These are phyloP conservation scores for Trochalopteron elliotii DNA, from an alignment of 2,113 vertebrate species.

Conservation along the genomic window DNA sequence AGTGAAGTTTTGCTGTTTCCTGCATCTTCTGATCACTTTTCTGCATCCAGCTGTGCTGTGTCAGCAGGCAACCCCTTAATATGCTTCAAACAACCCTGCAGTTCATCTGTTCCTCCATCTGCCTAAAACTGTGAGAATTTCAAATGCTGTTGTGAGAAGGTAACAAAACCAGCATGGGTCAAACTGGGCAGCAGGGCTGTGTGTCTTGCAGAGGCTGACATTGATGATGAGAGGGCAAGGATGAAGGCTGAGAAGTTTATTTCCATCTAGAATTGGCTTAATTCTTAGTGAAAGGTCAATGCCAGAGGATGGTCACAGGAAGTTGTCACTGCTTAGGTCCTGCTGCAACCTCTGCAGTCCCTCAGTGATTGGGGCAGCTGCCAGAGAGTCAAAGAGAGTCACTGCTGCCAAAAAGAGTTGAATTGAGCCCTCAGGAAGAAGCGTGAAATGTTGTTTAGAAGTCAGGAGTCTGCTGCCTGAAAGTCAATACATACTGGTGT, in stretches of 20 bases:
- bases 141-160: not conserved
- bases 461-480: not conserved
- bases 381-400: not conserved
- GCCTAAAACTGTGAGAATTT: not conserved
- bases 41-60: not conserved
- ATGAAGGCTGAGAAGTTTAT: not conserved
- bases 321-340: not conserved
- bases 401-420: not conserved
- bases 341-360: not conserved
- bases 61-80: not conserved
- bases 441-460: not conserved
- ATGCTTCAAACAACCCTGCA: not conserved
- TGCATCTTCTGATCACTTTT: not conserved
- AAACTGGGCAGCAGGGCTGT: not conserved
- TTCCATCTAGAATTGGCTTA: fast-evolving
- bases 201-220: not conserved
- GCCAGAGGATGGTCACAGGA: not conserved
- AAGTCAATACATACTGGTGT: not conserved
- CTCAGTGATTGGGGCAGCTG: not conserved
- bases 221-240: not conserved
- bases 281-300: not conserved
- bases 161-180: not conserved
- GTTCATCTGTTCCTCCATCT: not conserved
- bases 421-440: not conserved
- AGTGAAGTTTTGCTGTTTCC: not conserved